Evolutionary conservation across 1,140 invertebrate genomes (phyloP).

Genomic region (Orius insidiosus): DNA sequence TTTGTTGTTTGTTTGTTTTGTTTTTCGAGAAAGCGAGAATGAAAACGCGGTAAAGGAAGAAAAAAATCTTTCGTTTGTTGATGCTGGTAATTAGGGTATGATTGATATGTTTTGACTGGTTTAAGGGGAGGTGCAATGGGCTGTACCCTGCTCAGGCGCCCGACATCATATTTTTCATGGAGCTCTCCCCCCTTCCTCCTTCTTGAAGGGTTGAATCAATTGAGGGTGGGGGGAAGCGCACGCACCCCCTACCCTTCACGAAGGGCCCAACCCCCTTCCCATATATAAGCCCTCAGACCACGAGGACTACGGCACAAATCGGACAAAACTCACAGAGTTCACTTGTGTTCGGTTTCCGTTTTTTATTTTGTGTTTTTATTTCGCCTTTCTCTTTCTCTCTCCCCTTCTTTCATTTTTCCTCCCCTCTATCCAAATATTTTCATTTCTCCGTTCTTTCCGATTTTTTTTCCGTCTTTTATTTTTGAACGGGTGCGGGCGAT

Average conservation of each 20-base stretch:
- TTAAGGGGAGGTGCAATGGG: background rate
- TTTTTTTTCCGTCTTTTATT: too few species aligned
- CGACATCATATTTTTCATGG: constrained; percentile 16
- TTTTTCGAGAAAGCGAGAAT: background rate
- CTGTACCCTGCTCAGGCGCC: constrained; percentile 1
- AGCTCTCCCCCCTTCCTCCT: constrained; percentile 1
- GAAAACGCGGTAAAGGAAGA: background rate
- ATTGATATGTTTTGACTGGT: constrained; percentile 12
- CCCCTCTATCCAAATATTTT: background rate
- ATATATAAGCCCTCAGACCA: constrained; percentile 15
- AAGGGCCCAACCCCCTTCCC: constrained; percentile 7
- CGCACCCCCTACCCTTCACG: constrained; percentile 14
- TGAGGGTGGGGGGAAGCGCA: constrained; percentile 11
- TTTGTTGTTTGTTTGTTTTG: too few species aligned
- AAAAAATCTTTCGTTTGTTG: background rate
- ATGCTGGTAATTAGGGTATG: constrained; percentile 5
- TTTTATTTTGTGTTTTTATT: constrained; percentile 19
- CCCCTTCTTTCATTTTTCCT: background rate
- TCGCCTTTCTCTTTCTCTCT: constrained; percentile 16
- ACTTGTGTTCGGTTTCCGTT: constrained; percentile 16
- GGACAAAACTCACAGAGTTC: constrained; percentile 12
- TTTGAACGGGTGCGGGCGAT: constrained; percentile 1
- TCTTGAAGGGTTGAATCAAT: constrained; percentile 3
- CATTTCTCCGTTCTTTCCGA: background rate
- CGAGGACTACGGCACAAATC: constrained; percentile 3